Base-by-base conservation (phyloP, 37 sponge, comb jelly and placozoan genomes). In the Aphrocallistes beatrix region DNA sequence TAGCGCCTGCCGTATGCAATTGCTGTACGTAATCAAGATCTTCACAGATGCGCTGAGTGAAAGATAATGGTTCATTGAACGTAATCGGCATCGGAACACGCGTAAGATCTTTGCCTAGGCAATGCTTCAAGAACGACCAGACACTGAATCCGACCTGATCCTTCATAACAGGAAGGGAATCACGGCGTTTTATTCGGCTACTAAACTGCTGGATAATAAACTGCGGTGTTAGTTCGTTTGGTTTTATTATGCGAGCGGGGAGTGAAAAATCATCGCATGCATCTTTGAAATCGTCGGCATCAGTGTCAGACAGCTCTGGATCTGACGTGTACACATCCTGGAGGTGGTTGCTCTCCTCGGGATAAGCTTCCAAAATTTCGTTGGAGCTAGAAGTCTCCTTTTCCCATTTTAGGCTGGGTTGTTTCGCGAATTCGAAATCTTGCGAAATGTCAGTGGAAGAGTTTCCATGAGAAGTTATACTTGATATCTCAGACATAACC, bases 1-100 rank as follows among this genome's bases (percentile, higher is more conserved):
- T 86, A 38, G 23, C 82, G 93, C 95, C 92, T 37, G 94, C 92
- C 51, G 94, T 93, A 37, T 91, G 89, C 16, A 90, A 87, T 0
- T 94, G 82, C 0, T 97, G 92, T 0, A 89, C 86, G 51, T 97
- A 94, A 75, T 97, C 98, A 34, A 97, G 42, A 47, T 97, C 98
- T 50, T 97, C 98, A 10, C 86, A 82, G 39, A 97, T 45, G 60
- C 98, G 90, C 90, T 95, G 96, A 16, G 90, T 90, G 51, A 97
- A 94, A 16, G 94, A 91, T 25, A 97, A 91, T 19, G 98, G 98
- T 42, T 97, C 98, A 81, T 97, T 97, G 51, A 97, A 89, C 32
- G 91, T 89, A 0, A 97, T 91, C 6, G 98, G 98, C 75, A 97
- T 90, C 6, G 98, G 86, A 1, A 97, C 91, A 45, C 90, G 81